These are phyloP conservation scores for Pheucticus melanocephalus DNA, from an alignment of 2,113 vertebrate species.

Conservation along the genomic window DNA sequence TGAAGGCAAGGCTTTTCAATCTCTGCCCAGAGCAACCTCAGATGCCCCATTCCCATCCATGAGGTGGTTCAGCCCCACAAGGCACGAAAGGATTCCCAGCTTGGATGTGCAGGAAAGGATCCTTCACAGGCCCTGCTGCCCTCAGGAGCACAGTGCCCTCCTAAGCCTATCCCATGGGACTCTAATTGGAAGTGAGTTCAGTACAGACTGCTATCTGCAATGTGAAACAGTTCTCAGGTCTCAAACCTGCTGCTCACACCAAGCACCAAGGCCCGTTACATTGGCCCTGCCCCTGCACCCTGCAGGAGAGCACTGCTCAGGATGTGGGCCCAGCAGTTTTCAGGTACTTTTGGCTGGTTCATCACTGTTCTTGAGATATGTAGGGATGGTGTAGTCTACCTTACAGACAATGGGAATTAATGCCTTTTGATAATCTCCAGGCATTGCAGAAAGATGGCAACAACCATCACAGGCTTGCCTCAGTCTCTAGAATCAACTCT, in stretches of 20 bases:
- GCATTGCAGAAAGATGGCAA: not conserved
- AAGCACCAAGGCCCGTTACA: not conserved
- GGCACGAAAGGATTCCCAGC: not conserved
- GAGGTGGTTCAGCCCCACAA: not conserved
- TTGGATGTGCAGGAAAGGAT: not conserved
- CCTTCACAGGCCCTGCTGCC: not conserved
- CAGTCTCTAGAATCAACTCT: not conserved
- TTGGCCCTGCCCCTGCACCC: accelerated
- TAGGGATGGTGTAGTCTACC: not conserved
- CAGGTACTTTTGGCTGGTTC: not conserved
- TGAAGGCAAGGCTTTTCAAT: not conserved
- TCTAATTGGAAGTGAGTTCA: not conserved
- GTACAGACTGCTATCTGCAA: not conserved
- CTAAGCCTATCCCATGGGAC: accelerated
- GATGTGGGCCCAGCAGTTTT: not conserved
- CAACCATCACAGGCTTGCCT: not conserved
- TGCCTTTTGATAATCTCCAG: not conserved
- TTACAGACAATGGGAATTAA: not conserved
- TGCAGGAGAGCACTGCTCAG: not conserved
- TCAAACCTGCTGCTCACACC: accelerated
- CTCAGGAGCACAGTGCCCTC: not conserved
- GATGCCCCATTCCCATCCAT: accelerated
- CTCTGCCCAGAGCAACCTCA: not conserved
- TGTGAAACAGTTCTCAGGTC: not conserved
- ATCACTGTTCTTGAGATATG: not conserved